Evolutionary conservation across 2,797 vertebrate species (phyloP), one percentile per base, ranked within the genome.

Genomic region (Paedocypris micromegethes): DNA sequence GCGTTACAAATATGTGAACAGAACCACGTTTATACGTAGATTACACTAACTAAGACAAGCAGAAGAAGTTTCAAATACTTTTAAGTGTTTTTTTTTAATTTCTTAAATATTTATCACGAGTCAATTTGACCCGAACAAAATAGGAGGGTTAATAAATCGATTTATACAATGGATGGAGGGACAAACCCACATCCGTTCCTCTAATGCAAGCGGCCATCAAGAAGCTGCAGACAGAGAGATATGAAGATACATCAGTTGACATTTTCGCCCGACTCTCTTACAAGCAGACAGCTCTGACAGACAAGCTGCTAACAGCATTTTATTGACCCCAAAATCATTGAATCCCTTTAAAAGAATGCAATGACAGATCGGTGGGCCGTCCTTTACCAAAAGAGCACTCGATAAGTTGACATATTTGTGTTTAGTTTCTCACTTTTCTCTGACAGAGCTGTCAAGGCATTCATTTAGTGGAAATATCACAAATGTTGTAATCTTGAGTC

Each of bases 271-370:
- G 53, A 58, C 67, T 64, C 41, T 42, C 43, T 68, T 61, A 67
- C 67, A 67, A 65, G 72, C 59, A 56, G 67, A 76, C 73, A 70
- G 57, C 64, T 63, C 66, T 75, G 78, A 77, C 75, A 79, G 78
- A 79, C 78, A 77, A 79, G 65, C 43, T 41, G 49, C 68, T 73
- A 71, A 68, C 64, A 53, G 65, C 53, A 46, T 66, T 72, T 68
- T 78, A 67, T 74, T 76, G 74, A 72, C 76, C 77, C 72, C 64
- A 70, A 73, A 78, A 66, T 62, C 65, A 70, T 72, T 59, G 55
- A 78, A 72, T 73, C 66, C 61, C 71, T 67, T 78, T 68, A 70
- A 74, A 69, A 71, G 48, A 74, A 73, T 56, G 56, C 56, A 69
- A 65, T 79, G 73, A 77, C 78, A 70, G 75, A 79, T 75, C 64